phyloP scores from a whole-genome alignment of 2,113 vertebrate species.

The Miniopterus natalensis region DNA sequence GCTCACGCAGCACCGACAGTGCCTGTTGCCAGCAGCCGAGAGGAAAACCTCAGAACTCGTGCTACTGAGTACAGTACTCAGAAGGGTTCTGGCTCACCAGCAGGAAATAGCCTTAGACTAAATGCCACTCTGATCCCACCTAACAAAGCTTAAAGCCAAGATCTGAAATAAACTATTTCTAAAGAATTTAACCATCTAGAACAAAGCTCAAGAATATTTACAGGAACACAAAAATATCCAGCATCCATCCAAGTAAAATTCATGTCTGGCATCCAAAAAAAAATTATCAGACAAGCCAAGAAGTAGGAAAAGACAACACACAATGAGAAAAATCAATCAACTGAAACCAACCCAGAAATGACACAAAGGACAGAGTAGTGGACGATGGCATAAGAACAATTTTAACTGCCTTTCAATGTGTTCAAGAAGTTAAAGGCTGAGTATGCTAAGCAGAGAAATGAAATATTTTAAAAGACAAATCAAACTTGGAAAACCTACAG shows the following conservation, averaged over 20 bases:
- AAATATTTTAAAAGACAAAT: background rate
- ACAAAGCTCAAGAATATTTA: constrained; percentile 40
- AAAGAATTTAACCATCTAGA: constrained; percentile 4
- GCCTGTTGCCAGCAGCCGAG: background rate
- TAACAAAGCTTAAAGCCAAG: background rate
- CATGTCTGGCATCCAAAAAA: constrained; percentile 41
- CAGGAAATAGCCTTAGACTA: background rate
- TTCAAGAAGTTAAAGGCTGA: constrained; percentile 2
- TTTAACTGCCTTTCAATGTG: background rate
- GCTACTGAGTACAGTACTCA: background rate
- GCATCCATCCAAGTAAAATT: constrained; percentile 31
- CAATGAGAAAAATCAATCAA: constrained; percentile 45
- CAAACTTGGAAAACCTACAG: background rate
- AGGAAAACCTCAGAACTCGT: background rate
- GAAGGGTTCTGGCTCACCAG: background rate
- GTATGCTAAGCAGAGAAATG: background rate
- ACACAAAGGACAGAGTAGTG: background rate
- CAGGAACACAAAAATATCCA: constrained; percentile 30
- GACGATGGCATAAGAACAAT: background rate
- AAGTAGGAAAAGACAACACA: background rate
- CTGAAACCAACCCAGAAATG: background rate
- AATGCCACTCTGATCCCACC: background rate
- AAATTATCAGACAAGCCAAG: constrained; percentile 44
- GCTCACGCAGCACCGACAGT: background rate
- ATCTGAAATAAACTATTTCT: background rate